These are phyloP conservation scores for Rhadinocentrus ornatus DNA, from an alignment of 2,797 vertebrate genomes.

Conservation along the genomic window DNA sequence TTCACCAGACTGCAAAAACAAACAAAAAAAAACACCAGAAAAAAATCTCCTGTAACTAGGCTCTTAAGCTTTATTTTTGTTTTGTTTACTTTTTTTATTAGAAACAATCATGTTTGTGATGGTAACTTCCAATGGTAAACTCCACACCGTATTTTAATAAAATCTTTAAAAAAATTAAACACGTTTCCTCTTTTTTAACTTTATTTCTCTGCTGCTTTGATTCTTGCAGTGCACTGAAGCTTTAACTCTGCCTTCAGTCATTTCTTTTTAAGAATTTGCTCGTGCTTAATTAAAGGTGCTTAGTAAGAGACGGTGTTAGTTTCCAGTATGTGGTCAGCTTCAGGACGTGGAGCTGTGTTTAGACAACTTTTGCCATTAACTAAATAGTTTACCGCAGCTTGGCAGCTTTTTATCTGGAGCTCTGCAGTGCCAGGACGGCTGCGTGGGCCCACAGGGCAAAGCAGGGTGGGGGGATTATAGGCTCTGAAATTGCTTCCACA, in stretches of 20 bases:
- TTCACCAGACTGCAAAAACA: constrained; percentile 87
- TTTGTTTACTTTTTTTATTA: constrained; percentile 91
- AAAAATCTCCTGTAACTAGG: constrained; percentile 86
- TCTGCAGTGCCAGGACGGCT: constrained; percentile 47
- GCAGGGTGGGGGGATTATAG: constrained; percentile 51
- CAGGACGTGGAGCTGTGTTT: constrained; percentile 30
- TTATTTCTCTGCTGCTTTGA: background rate
- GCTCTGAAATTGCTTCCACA: constrained; percentile 81
- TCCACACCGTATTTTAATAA: constrained; percentile 97
- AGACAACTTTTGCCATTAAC: constrained; percentile 42
- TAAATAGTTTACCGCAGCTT: constrained; percentile 57
- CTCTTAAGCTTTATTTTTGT: constrained; percentile 90
- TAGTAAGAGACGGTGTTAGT: constrained; percentile 5
- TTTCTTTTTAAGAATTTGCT: background rate
- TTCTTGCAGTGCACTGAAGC: background rate
- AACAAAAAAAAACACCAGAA: constrained; percentile 62
- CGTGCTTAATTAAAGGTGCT: constrained; percentile 17
- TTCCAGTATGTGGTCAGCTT: constrained; percentile 24
- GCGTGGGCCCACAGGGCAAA: constrained; percentile 43
- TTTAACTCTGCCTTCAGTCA: constrained; percentile 8
- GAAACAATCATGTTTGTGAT: constrained; percentile 92
- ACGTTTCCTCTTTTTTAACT: constrained; percentile 1
- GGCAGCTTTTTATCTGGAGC: constrained; percentile 49
- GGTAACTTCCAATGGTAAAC: constrained; percentile 89
- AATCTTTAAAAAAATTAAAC: constrained; percentile 83